Conservation (phyloP, 2,888 invertebrate species). For the Drosophila sordidula region DNA sequence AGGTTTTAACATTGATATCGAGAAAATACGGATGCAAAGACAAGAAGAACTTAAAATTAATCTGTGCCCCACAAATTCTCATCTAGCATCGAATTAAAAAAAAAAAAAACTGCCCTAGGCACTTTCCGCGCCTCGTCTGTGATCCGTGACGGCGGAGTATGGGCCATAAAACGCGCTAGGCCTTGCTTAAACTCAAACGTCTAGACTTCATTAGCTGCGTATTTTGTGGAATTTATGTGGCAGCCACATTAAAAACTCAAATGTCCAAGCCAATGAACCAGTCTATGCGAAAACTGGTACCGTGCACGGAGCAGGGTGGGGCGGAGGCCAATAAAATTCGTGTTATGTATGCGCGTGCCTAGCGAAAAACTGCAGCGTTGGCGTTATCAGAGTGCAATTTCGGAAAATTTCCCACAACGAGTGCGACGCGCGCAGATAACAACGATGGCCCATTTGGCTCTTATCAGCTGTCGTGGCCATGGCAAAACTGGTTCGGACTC, state of each 20-base stretch:
- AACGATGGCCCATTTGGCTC: slow-evolving; percentile 13
- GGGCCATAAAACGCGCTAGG: slow-evolving; percentile 38
- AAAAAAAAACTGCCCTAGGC: neutral
- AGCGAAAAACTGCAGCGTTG: slow-evolving; percentile 43
- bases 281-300: slow-evolving; percentile 51
- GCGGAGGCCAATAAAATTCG: slow-evolving; percentile 12
- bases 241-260: slow-evolving; percentile 69
- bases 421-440: slow-evolving; percentile 25
- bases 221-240: slow-evolving; percentile 77
- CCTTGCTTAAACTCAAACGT: slow-evolving; percentile 36
- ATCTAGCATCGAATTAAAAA: slow-evolving; percentile 21
- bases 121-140: slow-evolving; percentile 10
- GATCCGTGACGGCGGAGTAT: slow-evolving; percentile 22
- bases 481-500: slow-evolving; percentile 6
- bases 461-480: slow-evolving; percentile 29
- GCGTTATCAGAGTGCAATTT: slow-evolving; percentile 61
- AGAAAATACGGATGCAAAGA: too few relatives aligned
- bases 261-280: slow-evolving; percentile 43
- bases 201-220: slow-evolving; percentile 76
- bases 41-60: slow-evolving; percentile 25
- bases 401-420: slow-evolving; percentile 57
- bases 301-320: neutral
- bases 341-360: slow-evolving; percentile 14
- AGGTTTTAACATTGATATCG: too few relatives aligned
- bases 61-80: slow-evolving; percentile 37